Evolutionary conservation across 2,113 vertebrate species (phyloP).

Genomic region (Cepphus grylle): DNA sequence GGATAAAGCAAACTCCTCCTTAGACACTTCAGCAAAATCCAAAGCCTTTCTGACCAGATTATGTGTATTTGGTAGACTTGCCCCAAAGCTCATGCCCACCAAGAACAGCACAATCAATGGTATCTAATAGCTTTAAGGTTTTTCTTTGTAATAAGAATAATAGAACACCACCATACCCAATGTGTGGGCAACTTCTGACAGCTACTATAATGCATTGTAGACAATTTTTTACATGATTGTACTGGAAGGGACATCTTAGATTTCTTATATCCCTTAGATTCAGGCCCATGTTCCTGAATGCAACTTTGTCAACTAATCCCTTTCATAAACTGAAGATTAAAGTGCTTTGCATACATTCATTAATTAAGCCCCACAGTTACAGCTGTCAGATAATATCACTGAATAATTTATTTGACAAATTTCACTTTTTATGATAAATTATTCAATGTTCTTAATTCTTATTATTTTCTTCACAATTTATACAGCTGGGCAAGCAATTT

Average conservation of each 20-base stretch:
- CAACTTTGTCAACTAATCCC: background rate
- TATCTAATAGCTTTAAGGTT: background rate
- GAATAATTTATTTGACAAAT: conserved; percentile 64
- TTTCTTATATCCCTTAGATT: background rate
- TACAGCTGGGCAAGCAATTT: conserved; percentile 8
- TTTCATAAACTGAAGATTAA: conserved; percentile 26
- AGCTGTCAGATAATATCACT: conserved; percentile 58
- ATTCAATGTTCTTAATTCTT: conserved; percentile 46
- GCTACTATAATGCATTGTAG: background rate
- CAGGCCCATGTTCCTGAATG: background rate
- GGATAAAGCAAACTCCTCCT: background rate
- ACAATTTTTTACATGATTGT: background rate
- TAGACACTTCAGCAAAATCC: background rate
- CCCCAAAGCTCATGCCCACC: background rate
- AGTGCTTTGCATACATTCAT: conserved; percentile 7
- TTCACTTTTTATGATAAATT: conserved; percentile 50
- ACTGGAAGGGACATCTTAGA: background rate
- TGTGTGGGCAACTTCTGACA: background rate
- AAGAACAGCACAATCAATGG: background rate
- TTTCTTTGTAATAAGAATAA: background rate
- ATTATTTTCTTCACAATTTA: conserved; percentile 42
- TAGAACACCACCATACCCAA: background rate
- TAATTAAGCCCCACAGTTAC: conserved; percentile 56
- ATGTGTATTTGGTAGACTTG: background rate
- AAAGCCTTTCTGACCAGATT: background rate